phyloP scores from a whole-genome alignment of 2,888 invertebrate species.

The Acronicta aceris region DNA sequence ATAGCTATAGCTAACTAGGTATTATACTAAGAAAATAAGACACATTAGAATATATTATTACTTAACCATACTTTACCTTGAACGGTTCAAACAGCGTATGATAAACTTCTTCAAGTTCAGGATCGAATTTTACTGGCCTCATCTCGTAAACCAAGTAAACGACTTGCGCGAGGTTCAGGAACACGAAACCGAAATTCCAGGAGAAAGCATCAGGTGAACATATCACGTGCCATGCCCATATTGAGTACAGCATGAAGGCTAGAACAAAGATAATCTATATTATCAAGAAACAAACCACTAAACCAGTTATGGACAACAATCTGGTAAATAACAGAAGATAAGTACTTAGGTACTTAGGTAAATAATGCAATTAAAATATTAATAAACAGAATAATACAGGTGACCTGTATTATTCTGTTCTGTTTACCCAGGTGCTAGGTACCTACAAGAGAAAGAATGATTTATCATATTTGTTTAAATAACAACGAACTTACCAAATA shows the following conservation, averaged over 20 bases:
- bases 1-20: too few relatives aligned
- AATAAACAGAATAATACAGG: too few relatives aligned
- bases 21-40: too few relatives aligned
- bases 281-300: too few relatives aligned
- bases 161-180: slow-evolving; percentile 94
- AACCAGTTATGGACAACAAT: too few relatives aligned
- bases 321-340: too few relatives aligned
- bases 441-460: too few relatives aligned
- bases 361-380: too few relatives aligned
- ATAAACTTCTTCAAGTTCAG: slow-evolving; percentile 95
- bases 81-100: slow-evolving; percentile 94
- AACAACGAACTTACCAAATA: slow-evolving; percentile 86
- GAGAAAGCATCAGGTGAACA: slow-evolving; percentile 96
- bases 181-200: slow-evolving; percentile 95
- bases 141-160: slow-evolving; percentile 94
- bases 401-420: too few relatives aligned
- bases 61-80: slow-evolving; percentile 86
- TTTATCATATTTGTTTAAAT: too few relatives aligned
- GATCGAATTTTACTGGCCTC: slow-evolving; percentile 95
- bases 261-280: not conserved
- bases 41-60: not conserved
- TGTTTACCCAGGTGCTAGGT: too few relatives aligned
- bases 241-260: slow-evolving; percentile 94
- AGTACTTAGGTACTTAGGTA: too few relatives aligned
- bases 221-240: slow-evolving; percentile 97